phyloP scores from a whole-genome alignment of 2,113 vertebrate genomes.

The Otocyon megalotis region DNA sequence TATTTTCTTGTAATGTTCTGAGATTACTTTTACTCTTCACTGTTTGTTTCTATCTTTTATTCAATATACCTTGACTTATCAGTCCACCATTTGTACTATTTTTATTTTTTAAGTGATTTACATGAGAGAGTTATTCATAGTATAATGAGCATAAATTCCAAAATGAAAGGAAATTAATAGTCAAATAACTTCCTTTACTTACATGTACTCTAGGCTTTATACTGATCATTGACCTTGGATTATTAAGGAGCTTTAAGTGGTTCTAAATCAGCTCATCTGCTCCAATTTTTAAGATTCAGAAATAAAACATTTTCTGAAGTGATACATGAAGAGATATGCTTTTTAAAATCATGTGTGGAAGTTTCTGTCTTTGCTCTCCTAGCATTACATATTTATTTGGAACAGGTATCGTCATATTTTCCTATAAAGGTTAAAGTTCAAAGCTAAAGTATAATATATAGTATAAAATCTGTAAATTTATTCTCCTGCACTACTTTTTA shows the following conservation, averaged over 20 bases:
- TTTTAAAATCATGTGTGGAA: conserved; percentile 2
- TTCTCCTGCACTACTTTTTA: conserved; percentile 52
- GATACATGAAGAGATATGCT: conserved; percentile 26
- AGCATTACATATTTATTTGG: conserved; percentile 33
- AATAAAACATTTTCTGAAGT: conserved; percentile 54
- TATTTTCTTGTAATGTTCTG: not conserved
- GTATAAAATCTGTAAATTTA: conserved; percentile 37
- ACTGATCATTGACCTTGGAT: conserved; percentile 54
- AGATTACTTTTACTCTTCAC: not conserved
- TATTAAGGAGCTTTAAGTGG: conserved; percentile 43
- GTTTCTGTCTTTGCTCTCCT: conserved; percentile 41
- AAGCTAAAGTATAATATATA: conserved; percentile 21
- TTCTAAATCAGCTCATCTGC: conserved; percentile 40
- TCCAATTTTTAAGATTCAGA: conserved; percentile 36
- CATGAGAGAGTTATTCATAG: not conserved
- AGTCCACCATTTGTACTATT: not conserved
- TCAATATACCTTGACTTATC: not conserved
- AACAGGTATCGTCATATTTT: conserved; percentile 29
- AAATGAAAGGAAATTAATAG: conserved; percentile 51
- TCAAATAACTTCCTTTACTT: conserved; percentile 32
- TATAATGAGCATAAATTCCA: conserved; percentile 27
- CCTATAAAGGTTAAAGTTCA: conserved; percentile 26
- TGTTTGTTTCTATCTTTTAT: conserved; percentile 11
- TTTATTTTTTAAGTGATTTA: not conserved
- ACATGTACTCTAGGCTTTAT: not conserved